Percentiles rank a stretch among this genome's conserved stretches.
These are phyloP conservation scores for Trematocara unimaculatum DNA, from an alignment of 2,113 vertebrate genomes.

Conservation along the genomic window DNA sequence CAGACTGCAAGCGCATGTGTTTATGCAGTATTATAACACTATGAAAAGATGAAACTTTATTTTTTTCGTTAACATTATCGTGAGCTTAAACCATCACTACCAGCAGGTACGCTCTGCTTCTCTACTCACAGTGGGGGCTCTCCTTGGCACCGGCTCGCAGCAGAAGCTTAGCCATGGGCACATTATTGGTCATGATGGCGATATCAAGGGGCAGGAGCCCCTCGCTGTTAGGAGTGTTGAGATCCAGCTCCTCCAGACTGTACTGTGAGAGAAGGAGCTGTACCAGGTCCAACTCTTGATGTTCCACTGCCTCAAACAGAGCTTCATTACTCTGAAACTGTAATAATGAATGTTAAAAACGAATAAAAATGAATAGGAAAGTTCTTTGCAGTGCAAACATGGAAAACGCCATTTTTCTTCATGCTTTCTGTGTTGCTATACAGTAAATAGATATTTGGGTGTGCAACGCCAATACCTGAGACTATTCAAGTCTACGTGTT, in stretches of 20 bases:
- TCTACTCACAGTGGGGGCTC: conserved; percentile 87
- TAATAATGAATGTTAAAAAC: neutral
- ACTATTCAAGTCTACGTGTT: neutral
- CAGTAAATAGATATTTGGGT: neutral
- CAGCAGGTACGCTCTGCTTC: neutral
- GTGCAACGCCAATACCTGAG: neutral
- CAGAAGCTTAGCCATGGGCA: conserved; percentile 83
- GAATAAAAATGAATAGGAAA: neutral
- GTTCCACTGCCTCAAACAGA: conserved; percentile 87
- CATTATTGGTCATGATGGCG: conserved; percentile 90
- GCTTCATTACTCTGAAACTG: conserved; percentile 85
- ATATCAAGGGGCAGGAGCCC: conserved; percentile 87
- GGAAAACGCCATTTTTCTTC: neutral
- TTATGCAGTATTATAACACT: neutral
- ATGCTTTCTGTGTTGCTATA: neutral
- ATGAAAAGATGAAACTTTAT: neutral
- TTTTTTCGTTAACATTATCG: neutral
- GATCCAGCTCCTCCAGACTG: conserved; percentile 86
- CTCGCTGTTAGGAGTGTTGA: conserved; percentile 90
- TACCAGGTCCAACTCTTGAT: conserved; percentile 84
- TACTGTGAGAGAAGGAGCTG: conserved; percentile 83
- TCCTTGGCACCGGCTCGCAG: conserved; percentile 84
- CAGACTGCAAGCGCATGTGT: neutral
- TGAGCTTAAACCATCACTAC: neutral
- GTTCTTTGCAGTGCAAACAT: neutral